Conservation (phyloP, 2,113 vertebrate genomes). For the Regulus satrapa region DNA sequence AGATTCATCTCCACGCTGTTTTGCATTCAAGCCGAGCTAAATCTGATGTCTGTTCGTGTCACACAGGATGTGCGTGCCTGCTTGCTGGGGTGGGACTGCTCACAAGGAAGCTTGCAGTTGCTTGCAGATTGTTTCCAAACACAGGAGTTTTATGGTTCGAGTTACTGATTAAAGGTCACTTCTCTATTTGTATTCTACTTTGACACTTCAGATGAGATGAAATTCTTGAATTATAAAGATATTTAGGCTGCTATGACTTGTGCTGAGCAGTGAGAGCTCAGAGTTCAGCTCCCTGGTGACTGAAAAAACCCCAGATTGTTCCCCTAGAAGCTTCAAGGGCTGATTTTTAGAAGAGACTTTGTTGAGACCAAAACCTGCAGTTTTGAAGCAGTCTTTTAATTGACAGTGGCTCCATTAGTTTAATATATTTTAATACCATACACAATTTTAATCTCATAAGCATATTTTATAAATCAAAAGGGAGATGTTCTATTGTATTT, state of each 20-base stretch:
- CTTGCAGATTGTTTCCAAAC: constrained; percentile 9
- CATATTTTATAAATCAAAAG: constrained; percentile 59
- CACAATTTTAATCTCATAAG: neutral
- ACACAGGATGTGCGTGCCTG: neutral
- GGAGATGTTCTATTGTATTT: neutral
- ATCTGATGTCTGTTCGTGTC: neutral
- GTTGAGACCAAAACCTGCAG: neutral
- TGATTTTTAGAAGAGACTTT: constrained; percentile 8
- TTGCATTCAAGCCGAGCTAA: neutral
- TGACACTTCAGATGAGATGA: constrained; percentile 4
- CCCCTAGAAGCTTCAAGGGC: neutral
- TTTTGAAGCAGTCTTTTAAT: constrained; percentile 24
- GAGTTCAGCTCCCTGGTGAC: constrained; percentile 50
- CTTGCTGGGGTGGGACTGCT: neutral
- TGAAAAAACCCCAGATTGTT: neutral
- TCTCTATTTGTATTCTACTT: constrained; percentile 53
- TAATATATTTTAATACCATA: neutral
- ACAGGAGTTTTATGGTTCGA: neutral
- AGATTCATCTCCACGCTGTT: neutral
- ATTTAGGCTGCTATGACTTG: constrained; percentile 40
- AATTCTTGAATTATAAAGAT: constrained; percentile 50
- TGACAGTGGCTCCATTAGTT: neutral
- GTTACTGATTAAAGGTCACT: constrained; percentile 18
- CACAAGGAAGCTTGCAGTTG: neutral
- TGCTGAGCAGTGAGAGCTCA: constrained; percentile 37